phyloP scores from a whole-genome alignment of 2,113 vertebrate genomes.

The Eleginops maclovinus region DNA sequence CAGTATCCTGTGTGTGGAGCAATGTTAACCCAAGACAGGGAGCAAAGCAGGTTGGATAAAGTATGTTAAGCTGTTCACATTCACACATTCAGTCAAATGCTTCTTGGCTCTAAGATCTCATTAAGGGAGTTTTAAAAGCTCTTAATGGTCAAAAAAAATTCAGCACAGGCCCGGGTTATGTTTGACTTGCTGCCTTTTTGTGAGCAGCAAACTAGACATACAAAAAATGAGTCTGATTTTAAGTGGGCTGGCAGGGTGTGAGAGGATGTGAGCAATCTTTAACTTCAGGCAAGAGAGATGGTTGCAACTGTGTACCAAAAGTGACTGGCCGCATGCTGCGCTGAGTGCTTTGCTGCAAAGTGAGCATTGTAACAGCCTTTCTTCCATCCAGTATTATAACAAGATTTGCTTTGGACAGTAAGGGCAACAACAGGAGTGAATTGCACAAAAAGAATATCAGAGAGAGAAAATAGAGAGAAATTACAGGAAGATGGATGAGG shows the following conservation, averaged over 20 bases:
- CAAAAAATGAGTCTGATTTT: conserved; percentile 29
- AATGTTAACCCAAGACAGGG: neutral
- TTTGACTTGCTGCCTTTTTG: conserved; percentile 34
- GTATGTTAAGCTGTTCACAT: conserved; percentile 8
- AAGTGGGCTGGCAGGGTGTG: conserved; percentile 6
- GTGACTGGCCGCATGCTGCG: conserved; percentile 41
- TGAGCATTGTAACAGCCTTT: conserved; percentile 58
- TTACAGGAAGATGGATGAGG: conserved; percentile 15
- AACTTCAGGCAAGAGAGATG: conserved; percentile 42
- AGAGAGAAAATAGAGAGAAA: neutral
- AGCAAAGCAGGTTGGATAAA: neutral
- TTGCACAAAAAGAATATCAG: conserved; percentile 32
- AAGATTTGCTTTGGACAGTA: conserved; percentile 53
- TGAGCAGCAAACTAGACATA: conserved; percentile 19
- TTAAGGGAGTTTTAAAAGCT: neutral
- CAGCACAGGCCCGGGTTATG: too few relatives aligned
- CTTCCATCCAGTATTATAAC: conserved; percentile 51
- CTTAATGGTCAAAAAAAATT: too few relatives aligned
- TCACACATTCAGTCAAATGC: neutral
- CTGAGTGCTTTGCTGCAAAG: conserved; percentile 40
- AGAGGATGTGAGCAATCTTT: conserved; percentile 17
- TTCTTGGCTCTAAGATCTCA: neutral
- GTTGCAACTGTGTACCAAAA: conserved; percentile 32
- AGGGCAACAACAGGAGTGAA: conserved; percentile 46
- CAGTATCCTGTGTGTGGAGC: neutral